phyloP scores from a whole-genome alignment of 1,140 invertebrate genomes.

The Rhagoletis zephyria region DNA sequence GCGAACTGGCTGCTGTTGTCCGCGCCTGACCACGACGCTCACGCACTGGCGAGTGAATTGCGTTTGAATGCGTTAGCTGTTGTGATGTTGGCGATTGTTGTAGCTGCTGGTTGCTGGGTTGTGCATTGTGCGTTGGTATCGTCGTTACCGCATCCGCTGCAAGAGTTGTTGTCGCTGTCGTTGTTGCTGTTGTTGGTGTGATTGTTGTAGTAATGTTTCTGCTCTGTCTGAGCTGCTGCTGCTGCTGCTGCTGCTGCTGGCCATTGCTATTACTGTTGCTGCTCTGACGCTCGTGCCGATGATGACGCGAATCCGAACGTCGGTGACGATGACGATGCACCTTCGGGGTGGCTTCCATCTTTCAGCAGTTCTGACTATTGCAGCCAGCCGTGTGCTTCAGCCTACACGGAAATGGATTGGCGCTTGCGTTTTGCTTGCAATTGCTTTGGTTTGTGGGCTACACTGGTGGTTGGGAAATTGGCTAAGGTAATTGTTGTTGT shows the following conservation, averaged over 20 bases:
- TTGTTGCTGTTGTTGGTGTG: neutral
- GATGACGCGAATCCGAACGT: constrained; percentile 65
- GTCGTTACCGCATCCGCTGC: constrained; percentile 15
- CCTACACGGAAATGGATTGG: constrained; percentile 18
- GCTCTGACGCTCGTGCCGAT: constrained; percentile 61
- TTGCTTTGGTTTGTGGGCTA: neutral
- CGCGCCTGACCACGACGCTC: constrained; percentile 50
- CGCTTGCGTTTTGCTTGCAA: constrained; percentile 30
- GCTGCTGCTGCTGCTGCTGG: neutral
- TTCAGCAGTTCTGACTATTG: neutral
- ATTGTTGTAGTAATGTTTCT: neutral
- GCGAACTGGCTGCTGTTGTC: neutral
- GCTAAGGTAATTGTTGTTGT: constrained; percentile 38
- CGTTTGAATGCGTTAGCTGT: constrained; percentile 54
- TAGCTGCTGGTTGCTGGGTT: neutral
- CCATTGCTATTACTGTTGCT: constrained; percentile 49
- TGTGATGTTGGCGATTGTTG: constrained; percentile 47
- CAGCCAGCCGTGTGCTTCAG: neutral
- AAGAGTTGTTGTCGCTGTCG: neutral
- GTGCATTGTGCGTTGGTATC: neutral
- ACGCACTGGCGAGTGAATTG: constrained; percentile 52
- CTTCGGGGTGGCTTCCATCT: constrained; percentile 67
- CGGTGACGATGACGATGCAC: constrained; percentile 71
- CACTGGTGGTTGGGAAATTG: constrained; percentile 24
- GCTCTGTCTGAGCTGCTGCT: constrained; percentile 59